Percentiles rank a stretch among this genome's conserved stretches.
Evolutionary conservation across 1,140 invertebrate species (phyloP).

Genomic region (Sweltsa coloradensis): DNA sequence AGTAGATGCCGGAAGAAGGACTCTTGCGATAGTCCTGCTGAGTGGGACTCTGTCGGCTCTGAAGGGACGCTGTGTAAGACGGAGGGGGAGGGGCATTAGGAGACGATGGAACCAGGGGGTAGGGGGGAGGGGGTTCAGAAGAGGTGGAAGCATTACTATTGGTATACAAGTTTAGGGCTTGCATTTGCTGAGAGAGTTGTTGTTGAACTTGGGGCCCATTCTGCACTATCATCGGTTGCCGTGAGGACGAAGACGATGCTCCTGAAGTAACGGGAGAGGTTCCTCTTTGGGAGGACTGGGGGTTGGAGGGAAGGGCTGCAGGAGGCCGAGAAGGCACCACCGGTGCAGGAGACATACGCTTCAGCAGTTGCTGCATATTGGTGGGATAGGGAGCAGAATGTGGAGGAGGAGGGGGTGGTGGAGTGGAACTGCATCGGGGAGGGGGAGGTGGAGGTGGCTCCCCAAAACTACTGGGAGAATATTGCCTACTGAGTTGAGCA

Average conservation of each 20-base stretch:
- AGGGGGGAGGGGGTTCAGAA: conserved; percentile 63
- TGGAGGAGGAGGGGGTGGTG: conserved; percentile 62
- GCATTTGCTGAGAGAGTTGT: conserved; percentile 74
- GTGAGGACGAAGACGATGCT: conserved; percentile 23
- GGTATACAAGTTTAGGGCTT: conserved; percentile 67
- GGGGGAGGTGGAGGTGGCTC: conserved; percentile 31
- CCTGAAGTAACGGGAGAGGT: conserved; percentile 56
- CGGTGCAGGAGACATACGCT: conserved; percentile 71
- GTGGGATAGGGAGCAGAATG: conserved; percentile 34
- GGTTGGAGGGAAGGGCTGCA: conserved; percentile 35
- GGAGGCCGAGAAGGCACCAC: conserved; percentile 43
- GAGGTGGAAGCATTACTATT: conserved; percentile 29
- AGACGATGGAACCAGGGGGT: conserved; percentile 45
- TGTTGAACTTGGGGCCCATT: conserved; percentile 72
- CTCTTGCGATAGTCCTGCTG: conserved; percentile 34
- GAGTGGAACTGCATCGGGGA: conserved; percentile 39
- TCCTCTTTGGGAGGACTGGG: conserved; percentile 43
- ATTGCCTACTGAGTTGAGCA: conserved; percentile 38
- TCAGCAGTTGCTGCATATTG: conserved; percentile 69
- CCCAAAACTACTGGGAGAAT: conserved; percentile 48
- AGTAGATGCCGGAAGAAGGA: conserved; percentile 62
- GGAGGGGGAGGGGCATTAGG: conserved; percentile 53
- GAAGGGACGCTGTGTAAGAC: conserved; percentile 72
- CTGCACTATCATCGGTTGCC: conserved; percentile 67
- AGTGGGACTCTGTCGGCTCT: conserved; percentile 74